Percentiles rank a stretch among this genome's conserved stretches.
phyloP scores from a whole-genome alignment of 2,113 vertebrate species.

The Gobio gobio region DNA sequence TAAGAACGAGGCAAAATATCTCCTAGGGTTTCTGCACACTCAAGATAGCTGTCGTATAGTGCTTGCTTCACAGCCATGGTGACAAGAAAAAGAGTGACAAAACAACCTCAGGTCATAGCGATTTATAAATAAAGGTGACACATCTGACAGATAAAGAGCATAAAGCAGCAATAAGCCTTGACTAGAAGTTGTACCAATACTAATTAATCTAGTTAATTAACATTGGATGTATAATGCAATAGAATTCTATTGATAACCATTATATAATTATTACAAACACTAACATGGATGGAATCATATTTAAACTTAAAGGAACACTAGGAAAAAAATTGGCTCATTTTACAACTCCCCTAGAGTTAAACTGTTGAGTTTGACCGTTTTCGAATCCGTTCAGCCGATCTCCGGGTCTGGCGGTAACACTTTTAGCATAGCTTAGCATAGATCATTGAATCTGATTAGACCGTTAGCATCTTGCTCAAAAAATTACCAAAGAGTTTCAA shows the following conservation, averaged over 20 bases:
- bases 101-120: conserved; percentile 23
- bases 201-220: not conserved
- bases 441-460: too few relatives aligned
- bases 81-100: conserved; percentile 41
- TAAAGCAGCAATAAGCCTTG: not conserved
- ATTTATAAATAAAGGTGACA: conserved; percentile 48
- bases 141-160: not conserved
- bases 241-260: not conserved
- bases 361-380: too few relatives aligned
- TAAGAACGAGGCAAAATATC: conserved; percentile 63
- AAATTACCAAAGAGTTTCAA: too few relatives aligned
- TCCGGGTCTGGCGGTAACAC: too few relatives aligned
- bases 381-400: too few relatives aligned
- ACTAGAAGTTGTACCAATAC: not conserved
- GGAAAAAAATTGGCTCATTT: too few relatives aligned
- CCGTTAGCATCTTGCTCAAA: too few relatives aligned
- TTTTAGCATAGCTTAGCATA: too few relatives aligned
- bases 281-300: not conserved
- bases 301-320: too few relatives aligned
- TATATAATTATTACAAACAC: not conserved
- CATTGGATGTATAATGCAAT: not conserved
- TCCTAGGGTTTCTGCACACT: conserved; percentile 44
- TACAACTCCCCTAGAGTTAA: too few relatives aligned
- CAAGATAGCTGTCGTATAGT: conserved; percentile 30
- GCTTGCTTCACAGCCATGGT: conserved; percentile 21